Conservation (phyloP, 2,888 invertebrate genomes). For the Euplexia lucipara region DNA sequence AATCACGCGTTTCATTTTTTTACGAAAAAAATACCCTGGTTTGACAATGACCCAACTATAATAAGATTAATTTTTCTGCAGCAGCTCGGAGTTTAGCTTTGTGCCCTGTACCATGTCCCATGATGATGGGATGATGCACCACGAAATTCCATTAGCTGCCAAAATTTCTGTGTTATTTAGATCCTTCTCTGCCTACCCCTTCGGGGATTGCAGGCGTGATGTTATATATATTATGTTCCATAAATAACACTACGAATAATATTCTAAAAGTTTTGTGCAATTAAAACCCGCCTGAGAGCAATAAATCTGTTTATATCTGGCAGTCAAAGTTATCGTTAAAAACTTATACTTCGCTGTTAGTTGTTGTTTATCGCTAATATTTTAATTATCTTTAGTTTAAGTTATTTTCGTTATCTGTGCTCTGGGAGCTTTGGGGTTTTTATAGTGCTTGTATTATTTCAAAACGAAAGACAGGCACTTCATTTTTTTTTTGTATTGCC, state of each 20-base stretch:
- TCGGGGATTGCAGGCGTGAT: neutral
- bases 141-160: too few relatives aligned
- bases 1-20: too few relatives aligned
- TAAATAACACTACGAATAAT: constrained; percentile 58
- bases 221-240: constrained; percentile 43
- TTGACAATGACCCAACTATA: too few relatives aligned
- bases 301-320: constrained; percentile 71
- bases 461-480: neutral
- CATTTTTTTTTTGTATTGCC: neutral
- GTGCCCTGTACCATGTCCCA: neutral
- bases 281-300: constrained; percentile 68
- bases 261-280: constrained; percentile 69
- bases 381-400: constrained; percentile 51
- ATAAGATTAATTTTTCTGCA: too few relatives aligned
- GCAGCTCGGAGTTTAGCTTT: neutral
- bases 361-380: constrained; percentile 52
- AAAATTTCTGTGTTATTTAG: neutral
- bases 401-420: constrained; percentile 24
- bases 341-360: constrained; percentile 59
- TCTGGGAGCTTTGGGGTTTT: neutral
- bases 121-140: too few relatives aligned
- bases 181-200: neutral
- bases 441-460: neutral
- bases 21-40: too few relatives aligned
- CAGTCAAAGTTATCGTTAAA: constrained; percentile 71